Conservation (phyloP, 2,888 invertebrate genomes). For the Macrophya alboannulata region DNA sequence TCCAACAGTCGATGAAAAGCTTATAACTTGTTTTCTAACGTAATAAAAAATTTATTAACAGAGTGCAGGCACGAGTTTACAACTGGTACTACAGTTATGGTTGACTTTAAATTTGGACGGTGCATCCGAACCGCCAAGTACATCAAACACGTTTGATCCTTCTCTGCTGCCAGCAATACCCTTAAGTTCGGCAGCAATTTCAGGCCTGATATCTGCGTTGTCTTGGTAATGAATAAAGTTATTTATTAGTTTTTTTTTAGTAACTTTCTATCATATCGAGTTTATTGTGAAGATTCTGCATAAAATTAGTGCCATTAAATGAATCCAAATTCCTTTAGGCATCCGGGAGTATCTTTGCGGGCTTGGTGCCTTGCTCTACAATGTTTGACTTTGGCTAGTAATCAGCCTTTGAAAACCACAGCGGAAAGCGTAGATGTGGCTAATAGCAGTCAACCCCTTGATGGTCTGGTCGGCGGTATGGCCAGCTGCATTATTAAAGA, state of each 20-base stretch:
- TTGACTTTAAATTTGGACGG: conserved; percentile 89
- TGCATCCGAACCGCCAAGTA: conserved; percentile 78
- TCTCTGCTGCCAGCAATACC: conserved; percentile 85
- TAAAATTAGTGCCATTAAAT: not conserved
- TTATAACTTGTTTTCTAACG: not conserved
- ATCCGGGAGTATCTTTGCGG: conserved; percentile 86
- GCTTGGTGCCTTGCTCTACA: conserved; percentile 92
- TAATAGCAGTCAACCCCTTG: conserved; percentile 71
- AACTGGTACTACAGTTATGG: conserved; percentile 93
- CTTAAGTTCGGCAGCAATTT: conserved; percentile 85
- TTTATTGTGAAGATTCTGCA: not conserved
- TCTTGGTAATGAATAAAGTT: conserved; percentile 80
- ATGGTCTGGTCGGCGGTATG: conserved; percentile 82
- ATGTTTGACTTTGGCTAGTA: conserved; percentile 88
- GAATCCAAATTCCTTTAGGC: conserved; percentile 71
- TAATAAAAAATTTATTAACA: conserved; percentile 69
- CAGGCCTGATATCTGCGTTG: conserved; percentile 85
- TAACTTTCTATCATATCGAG: not conserved
- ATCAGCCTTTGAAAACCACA: conserved; percentile 80
- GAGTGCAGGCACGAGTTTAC: conserved; percentile 89
- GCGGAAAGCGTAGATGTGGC: conserved; percentile 70
- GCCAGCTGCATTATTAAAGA: conserved; percentile 85
- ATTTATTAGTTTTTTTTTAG: conserved; percentile 50
- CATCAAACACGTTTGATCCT: conserved; percentile 82
- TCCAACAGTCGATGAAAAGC: not conserved